A percentile compares a stretch with the other conserved stretches of the same genome.
Conservation (phyloP, 2,797 vertebrate genomes). For the Microtus californicus region DNA sequence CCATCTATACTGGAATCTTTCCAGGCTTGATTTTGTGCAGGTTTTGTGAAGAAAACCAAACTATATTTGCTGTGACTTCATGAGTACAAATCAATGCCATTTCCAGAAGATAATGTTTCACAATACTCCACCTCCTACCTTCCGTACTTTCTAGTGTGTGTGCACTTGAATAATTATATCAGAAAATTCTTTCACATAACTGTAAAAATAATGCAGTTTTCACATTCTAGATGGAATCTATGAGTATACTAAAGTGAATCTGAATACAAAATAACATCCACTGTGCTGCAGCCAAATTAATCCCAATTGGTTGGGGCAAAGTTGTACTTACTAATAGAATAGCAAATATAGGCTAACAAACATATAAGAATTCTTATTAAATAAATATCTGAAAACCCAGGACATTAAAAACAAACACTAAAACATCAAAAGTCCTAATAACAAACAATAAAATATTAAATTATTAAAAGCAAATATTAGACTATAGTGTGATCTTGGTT, state of each 20-base stretch:
- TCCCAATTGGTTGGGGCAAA: conserved; percentile 50
- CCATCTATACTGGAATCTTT: neutral
- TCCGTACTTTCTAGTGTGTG: neutral
- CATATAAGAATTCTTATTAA: conserved; percentile 66
- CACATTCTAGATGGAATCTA: conserved; percentile 42
- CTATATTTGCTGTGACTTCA: neutral
- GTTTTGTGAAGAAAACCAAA: neutral
- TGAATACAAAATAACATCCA: conserved; percentile 29
- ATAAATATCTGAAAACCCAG: conserved; percentile 74
- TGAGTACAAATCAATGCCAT: neutral
- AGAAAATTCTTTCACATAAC: conserved; percentile 27
- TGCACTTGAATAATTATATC: neutral
- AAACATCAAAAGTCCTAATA: conserved; percentile 67
- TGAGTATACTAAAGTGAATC: conserved; percentile 50
- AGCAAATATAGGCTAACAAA: conserved; percentile 44
- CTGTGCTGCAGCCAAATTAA: conserved; percentile 60
- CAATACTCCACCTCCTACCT: neutral
- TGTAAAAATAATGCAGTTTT: conserved; percentile 14
- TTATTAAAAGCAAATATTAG: conserved; percentile 65
- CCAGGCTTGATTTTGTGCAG: neutral
- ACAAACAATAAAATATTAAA: conserved; percentile 76
- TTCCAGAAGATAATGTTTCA: neutral
- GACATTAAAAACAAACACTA: conserved; percentile 72
- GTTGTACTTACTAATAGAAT: conserved; percentile 52
- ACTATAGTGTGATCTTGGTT: conserved; percentile 56